Evolutionary conservation across 1,140 invertebrate species (phyloP).

Genomic region (Drosophila ohnishii): DNA sequence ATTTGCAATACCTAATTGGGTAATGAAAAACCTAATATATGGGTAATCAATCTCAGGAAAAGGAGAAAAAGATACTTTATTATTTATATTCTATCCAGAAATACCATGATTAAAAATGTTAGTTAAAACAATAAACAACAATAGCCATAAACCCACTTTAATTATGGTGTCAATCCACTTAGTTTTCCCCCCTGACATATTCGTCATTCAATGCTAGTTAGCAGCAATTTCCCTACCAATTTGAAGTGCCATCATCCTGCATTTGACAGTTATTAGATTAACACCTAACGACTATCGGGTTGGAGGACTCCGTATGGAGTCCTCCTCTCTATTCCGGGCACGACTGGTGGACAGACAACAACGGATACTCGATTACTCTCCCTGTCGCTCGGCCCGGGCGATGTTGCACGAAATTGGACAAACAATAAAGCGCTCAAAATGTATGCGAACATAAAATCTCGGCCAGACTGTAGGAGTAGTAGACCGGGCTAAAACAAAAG

Average conservation of each 20-base stretch:
- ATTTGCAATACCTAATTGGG: neutral
- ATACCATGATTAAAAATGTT: neutral
- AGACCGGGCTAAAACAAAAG: slow-evolving; percentile 58
- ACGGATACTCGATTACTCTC: slow-evolving; percentile 67
- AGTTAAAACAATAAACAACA: neutral
- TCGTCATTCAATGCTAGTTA: slow-evolving; percentile 35
- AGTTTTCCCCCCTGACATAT: slow-evolving; percentile 5
- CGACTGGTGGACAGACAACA: slow-evolving; percentile 30
- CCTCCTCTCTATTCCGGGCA: slow-evolving; percentile 29
- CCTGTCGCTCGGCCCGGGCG: slow-evolving; percentile 29
- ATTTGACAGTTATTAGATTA: slow-evolving; percentile 81
- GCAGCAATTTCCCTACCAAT: slow-evolving; percentile 41
- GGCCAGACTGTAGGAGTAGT: slow-evolving; percentile 48
- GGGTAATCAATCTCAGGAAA: neutral
- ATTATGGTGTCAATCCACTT: neutral
- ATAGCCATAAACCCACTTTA: neutral
- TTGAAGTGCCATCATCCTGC: slow-evolving; percentile 63
- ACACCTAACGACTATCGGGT: slow-evolving; percentile 59
- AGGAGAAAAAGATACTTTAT: neutral
- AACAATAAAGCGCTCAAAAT: slow-evolving; percentile 79
- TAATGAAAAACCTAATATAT: neutral
- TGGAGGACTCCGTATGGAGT: slow-evolving; percentile 2
- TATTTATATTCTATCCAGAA: too few relatives aligned
- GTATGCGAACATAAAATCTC: slow-evolving; percentile 76
- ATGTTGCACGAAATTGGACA: slow-evolving; percentile 73